These are phyloP conservation scores for Myotis yumanensis DNA, from an alignment of 2,113 vertebrate genomes.

Conservation along the genomic window DNA sequence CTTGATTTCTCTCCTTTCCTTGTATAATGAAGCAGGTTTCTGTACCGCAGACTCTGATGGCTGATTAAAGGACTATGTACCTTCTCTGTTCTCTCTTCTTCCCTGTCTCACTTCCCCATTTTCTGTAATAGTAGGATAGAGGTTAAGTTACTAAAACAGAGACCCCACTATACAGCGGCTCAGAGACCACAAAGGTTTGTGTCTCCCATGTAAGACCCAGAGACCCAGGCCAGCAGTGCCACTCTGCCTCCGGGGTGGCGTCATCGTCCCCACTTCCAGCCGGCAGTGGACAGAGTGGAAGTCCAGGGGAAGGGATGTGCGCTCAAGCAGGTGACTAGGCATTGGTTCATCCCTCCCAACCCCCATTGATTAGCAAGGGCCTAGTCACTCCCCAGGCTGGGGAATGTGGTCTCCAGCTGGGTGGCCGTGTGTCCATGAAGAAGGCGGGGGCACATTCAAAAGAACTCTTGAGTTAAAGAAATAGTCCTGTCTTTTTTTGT, in stretches of 20 bases:
- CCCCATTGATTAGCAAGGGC: background rate
- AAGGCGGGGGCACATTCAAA: background rate
- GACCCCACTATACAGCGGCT: background rate
- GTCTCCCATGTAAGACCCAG: background rate
- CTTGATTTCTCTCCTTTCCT: conserved; percentile 24
- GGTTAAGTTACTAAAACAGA: background rate
- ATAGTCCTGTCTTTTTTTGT: background rate
- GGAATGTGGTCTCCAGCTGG: background rate
- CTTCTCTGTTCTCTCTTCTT: background rate
- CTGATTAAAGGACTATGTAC: background rate
- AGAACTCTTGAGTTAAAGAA: background rate
- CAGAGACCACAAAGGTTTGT: background rate
- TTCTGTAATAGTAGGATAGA: background rate
- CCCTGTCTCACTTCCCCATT: background rate
- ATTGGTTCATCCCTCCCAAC: background rate
- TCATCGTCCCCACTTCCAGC: background rate
- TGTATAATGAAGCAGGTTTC: conserved; percentile 19
- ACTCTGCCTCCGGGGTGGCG: background rate
- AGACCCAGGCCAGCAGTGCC: background rate
- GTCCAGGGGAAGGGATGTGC: background rate
- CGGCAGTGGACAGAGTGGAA: background rate
- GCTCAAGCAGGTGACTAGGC: background rate
- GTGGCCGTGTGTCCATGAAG: background rate
- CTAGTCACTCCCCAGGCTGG: background rate
- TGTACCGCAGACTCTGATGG: background rate